Evolutionary conservation across 64 coral and sea anemone species (phyloP), one percentile per base, ranked within the genome.

Genomic region (Acropora yongei): DNA sequence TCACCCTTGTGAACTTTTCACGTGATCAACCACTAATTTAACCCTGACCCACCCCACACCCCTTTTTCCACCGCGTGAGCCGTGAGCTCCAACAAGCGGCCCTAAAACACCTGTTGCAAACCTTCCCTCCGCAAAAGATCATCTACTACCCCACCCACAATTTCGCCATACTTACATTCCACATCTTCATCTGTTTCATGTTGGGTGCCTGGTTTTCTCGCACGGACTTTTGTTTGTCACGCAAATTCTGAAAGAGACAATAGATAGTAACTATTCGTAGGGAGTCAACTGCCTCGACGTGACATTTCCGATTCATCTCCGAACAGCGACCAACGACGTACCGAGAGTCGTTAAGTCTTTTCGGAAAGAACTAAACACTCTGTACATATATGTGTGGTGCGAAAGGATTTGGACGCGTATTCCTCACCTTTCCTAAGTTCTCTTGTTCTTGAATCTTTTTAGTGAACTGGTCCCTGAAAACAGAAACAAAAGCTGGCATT

Each of bases 151-250:
- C 63, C 8, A 17, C 17, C 12, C 63, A 8, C 7, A 50, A 18
- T 1, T 51, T 9, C 55, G 45, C 16, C 18, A 5, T 5, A 96
- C 97, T 89, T 91, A 98, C 97, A n/a, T 83, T 98, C 97, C 97
- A 98, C 97, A 98, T 98, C 80, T 98, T 98, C 94, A 98, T 98
- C 61, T 98, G 97, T 78, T 98, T 98, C 91, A 98, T 98, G 76
- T 93, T 98, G 6, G 97, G 94, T 0, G 77, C 94, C 41, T 98
- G 97, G 72, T 83, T 98, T 44, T 98, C 97, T 74, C 96, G 96
- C 20, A 98, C 96, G 74, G 90, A 75, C 77, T 98, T 98, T 43
- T 98, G 96, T 61, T 93, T 98, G 63, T 98, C 96, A 63, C 96
- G 90, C 20, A 98, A 72, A 83, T 91, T 98, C 96, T 98, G 78